Base-by-base conservation (phyloP, 2,113 vertebrate species). In the Pungitius pungitius region DNA sequence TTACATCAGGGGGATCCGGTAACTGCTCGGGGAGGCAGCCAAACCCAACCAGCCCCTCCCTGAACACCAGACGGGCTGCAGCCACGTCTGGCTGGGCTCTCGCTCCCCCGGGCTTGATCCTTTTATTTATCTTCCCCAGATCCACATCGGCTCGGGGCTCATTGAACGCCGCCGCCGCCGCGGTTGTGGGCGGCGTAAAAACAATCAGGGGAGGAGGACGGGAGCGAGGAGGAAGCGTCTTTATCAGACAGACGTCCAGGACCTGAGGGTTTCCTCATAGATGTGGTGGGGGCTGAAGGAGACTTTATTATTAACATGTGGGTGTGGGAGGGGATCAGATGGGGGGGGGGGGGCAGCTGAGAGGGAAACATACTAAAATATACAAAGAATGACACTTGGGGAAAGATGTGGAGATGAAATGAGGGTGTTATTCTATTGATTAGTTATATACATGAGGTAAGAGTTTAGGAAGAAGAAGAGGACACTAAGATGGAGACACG, bases 281-380 rank as follows among this genome's bases (percentile, higher is more conserved):
- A 89, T 89, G 84, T 88, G 88, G 85, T 81, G 74, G 45, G 66
- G 77, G 83, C 82, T 77, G 69, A 59, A 85, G 64, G 73, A 84
- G 80, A 15, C 72, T 60, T 89, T 91, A 88, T 89, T 81, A 87
- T 76, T 73, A 87, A 88, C 87, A 87, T 75, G 55, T 91, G 87
- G 80, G 81, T 86, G 80, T 80, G 83, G 85, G 87, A 77, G 24
- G 47, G 22, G 54, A 30, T 30, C 30, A 30, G 22, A 69, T 26
- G 54, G 71, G 78, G 68, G 18, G 4, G 3, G 3, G 27, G 65
- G 64, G 66, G 20, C 30, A 30, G 82, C 40, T 9, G 18, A 27
- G 57, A n/a, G 75, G 57, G n/a, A 14, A 39, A 60, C 22, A 26
- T 55, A 58, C 52, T 2, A 1, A 55, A 37, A 65, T 67, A 78